phyloP scores from a whole-genome alignment of 1,140 invertebrate species.

The Melipona quadrifasciata region DNA sequence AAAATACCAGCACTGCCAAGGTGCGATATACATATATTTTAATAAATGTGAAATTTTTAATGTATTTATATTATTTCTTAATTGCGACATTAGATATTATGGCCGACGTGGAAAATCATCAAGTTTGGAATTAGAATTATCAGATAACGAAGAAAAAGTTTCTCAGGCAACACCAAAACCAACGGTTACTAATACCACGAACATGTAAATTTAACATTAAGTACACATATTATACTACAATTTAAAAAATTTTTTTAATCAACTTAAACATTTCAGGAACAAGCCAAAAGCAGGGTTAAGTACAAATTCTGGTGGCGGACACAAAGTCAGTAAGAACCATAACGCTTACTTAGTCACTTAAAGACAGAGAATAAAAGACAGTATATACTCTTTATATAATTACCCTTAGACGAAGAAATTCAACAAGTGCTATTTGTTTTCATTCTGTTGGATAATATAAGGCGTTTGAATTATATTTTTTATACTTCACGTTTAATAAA shows the following conservation, averaged over 20 bases:
- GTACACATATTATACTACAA: background rate
- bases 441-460: slow-evolving; percentile 42
- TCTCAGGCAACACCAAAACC: slow-evolving; percentile 68
- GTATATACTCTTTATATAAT: slow-evolving; percentile 64
- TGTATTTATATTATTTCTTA: slow-evolving; percentile 4
- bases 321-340: slow-evolving; percentile 97
- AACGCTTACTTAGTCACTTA: slow-evolving; percentile 83
- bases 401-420: slow-evolving; percentile 59
- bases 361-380: slow-evolving; percentile 71
- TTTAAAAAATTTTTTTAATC: slow-evolving; percentile 7
- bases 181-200: slow-evolving; percentile 70
- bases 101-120: slow-evolving; percentile 84
- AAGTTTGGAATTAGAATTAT: slow-evolving; percentile 79
- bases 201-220: slow-evolving; percentile 68
- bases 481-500: slow-evolving; percentile 36
- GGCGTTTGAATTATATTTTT: slow-evolving; percentile 31
- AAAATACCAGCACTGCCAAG: slow-evolving; percentile 77
- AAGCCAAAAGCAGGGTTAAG: slow-evolving; percentile 83
- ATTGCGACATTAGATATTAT: slow-evolving; percentile 83
- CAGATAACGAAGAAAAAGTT: slow-evolving; percentile 78
- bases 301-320: slow-evolving; percentile 89
- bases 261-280: slow-evolving; percentile 72
- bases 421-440: slow-evolving; percentile 61
- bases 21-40: slow-evolving; percentile 57
- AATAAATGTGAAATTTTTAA: background rate